These are phyloP conservation scores for Chaitophorus viminalis DNA, from an alignment of 2,888 invertebrate genomes.

Conservation along the genomic window DNA sequence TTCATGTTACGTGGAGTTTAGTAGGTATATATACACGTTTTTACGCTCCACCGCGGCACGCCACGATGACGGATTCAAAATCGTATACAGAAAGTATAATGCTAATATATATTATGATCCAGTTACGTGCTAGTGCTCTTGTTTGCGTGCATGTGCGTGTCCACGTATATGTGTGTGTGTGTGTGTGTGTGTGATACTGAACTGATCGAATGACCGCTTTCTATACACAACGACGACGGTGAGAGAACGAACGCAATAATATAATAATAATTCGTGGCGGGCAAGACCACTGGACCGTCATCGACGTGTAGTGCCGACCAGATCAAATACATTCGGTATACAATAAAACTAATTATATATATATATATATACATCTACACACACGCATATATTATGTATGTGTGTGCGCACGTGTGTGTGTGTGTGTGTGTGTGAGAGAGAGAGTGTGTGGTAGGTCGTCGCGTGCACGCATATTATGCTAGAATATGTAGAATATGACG, in stretches of 20 bases:
- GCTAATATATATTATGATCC: background rate
- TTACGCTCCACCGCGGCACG: background rate
- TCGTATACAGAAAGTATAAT: background rate
- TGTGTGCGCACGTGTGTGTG: background rate
- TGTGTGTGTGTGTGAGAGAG: too few species aligned
- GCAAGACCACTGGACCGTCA: background rate
- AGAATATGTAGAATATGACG: background rate
- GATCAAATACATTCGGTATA: background rate
- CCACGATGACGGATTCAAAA: too few species aligned
- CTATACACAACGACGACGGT: background rate
- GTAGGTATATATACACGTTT: background rate
- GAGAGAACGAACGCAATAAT: background rate
- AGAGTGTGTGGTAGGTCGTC: background rate
- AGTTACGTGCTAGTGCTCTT: background rate
- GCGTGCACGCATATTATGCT: background rate
- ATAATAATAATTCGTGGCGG: background rate
- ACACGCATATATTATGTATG: background rate
- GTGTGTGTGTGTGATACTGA: background rate
- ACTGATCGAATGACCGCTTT: slow-evolving; percentile 41
- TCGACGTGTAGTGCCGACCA: background rate
- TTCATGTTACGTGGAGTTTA: background rate
- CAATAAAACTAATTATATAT: background rate
- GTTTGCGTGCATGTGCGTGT: background rate
- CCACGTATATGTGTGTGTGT: too few species aligned
- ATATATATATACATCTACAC: too few species aligned